Percentiles rank a stretch among this genome's conserved stretches.
phyloP scores from a whole-genome alignment of 2,888 invertebrate species.

The Coelopa pilipes region DNA sequence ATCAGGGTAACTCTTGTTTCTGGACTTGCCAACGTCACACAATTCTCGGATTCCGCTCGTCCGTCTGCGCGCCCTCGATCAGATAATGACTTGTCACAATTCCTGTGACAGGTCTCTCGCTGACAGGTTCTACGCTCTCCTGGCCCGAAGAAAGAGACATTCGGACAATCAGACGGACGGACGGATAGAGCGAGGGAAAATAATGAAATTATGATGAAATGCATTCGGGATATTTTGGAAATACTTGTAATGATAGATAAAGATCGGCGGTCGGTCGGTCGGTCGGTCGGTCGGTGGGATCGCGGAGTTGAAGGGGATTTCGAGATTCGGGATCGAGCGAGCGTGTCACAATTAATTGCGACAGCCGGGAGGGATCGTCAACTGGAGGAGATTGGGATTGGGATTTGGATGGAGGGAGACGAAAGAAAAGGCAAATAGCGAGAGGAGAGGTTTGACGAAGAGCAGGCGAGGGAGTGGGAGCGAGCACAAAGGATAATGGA shows the following conservation, averaged over 20 bases:
- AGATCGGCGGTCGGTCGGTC: conserved; percentile 1
- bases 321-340: conserved; percentile 10
- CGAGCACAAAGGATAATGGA: neutral
- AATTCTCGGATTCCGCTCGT: neutral
- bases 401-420: too few species aligned
- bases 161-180: too few species aligned
- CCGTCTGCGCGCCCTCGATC: neutral
- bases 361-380: too few species aligned
- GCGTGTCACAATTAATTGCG: conserved; percentile 21
- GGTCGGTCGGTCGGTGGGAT: too few species aligned
- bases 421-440: too few species aligned
- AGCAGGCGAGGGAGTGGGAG: neutral
- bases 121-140: too few species aligned
- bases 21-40: neutral
- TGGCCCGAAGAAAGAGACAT: too few species aligned
- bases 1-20: neutral
- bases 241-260: conserved; percentile 34
- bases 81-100: conserved; percentile 30
- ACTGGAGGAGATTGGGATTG: too few species aligned
- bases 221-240: conserved; percentile 5
- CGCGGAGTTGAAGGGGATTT: too few species aligned
- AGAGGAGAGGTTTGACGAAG: too few species aligned
- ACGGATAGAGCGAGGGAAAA: neutral
- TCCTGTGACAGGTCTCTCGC: neutral
- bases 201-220: conserved; percentile 36